phyloP scores from a whole-genome alignment of 2,797 vertebrate genomes.

The Uromys caudimaculatus region DNA sequence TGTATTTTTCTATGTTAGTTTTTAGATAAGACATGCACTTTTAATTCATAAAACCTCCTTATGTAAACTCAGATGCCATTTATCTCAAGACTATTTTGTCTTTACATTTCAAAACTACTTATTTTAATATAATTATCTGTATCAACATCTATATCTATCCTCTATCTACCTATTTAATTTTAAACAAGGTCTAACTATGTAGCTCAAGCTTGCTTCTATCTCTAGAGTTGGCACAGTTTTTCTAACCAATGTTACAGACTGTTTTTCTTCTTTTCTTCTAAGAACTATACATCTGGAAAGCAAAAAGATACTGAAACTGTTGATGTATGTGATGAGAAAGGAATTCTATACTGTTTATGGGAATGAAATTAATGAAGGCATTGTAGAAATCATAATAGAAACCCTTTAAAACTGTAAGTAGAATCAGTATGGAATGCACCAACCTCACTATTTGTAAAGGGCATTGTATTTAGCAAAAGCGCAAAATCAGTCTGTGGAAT shows the following conservation, averaged over 20 bases:
- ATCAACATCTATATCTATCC: not conserved
- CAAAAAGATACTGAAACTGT: not conserved
- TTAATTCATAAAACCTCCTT: not conserved
- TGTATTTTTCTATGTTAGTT: not conserved
- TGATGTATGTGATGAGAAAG: not conserved
- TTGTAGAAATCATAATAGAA: not conserved
- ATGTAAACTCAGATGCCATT: not conserved
- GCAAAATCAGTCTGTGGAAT: not conserved
- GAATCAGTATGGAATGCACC: not conserved
- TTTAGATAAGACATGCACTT: not conserved
- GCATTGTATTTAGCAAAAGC: not conserved
- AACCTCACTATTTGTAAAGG: not conserved
- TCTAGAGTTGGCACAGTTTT: not conserved
- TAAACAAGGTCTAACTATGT: not conserved
- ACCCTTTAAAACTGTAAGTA: not conserved
- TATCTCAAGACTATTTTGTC: not conserved
- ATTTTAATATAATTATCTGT: not conserved
- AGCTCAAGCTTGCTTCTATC: not conserved
- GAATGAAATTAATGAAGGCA: not conserved
- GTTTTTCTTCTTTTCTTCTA: not conserved
- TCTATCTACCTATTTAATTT: not conserved
- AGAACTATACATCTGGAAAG: not conserved
- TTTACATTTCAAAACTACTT: constrained; percentile 21
- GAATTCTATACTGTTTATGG: not conserved
- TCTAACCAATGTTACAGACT: not conserved